Evolutionary conservation across 2,113 vertebrate species (phyloP).

Genomic region (Rhinolophus ferrumequinum): DNA sequence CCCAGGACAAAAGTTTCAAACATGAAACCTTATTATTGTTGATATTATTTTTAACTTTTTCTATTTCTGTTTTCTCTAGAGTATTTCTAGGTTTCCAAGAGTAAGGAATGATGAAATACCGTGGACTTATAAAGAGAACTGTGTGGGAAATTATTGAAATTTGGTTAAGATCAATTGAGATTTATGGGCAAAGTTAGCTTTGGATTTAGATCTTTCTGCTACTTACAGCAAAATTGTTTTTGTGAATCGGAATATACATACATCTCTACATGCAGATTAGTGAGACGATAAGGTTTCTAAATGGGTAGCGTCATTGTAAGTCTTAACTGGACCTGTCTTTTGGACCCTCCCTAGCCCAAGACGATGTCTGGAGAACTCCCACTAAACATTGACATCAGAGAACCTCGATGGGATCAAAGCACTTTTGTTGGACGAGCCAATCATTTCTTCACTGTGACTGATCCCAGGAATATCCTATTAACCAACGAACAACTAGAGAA

Average conservation of each 20-base stretch:
- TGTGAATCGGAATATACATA: background rate
- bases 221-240: background rate
- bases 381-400: slow-evolving; percentile 95
- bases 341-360: slow-evolving; percentile 71
- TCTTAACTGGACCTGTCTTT: background rate
- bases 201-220: background rate
- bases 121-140: background rate
- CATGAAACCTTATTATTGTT: background rate
- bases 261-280: background rate
- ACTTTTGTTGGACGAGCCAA: slow-evolving; percentile 95
- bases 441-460: slow-evolving; percentile 99
- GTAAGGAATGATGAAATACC: background rate
- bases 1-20: background rate
- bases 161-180: background rate
- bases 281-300: background rate
- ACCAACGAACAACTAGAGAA: slow-evolving; percentile 91
- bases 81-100: background rate
- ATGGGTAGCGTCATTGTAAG: rapidly evolving
- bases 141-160: background rate
- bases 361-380: slow-evolving; percentile 94
- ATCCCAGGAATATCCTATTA: slow-evolving; percentile 95
- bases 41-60: background rate
- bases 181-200: background rate
- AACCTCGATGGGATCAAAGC: slow-evolving; percentile 97
- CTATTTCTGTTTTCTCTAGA: background rate